These are phyloP conservation scores for Euphysa ruthae DNA, from an alignment of 30 jellyfish, hydroid and myxozoan genomes.

Conservation along the genomic window DNA sequence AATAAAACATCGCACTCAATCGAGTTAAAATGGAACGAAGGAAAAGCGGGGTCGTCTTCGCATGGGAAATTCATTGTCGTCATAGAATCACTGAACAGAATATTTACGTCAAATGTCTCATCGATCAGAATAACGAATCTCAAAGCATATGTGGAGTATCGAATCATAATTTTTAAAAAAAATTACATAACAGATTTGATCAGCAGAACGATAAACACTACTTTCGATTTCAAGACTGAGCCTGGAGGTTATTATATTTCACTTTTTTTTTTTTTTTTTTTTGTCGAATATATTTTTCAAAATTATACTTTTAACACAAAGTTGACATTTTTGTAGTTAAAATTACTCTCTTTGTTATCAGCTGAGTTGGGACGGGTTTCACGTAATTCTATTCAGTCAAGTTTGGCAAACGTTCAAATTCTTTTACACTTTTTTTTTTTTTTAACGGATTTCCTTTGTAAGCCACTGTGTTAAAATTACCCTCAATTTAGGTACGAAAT, in stretches of 20 bases:
- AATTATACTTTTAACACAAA: too few relatives aligned
- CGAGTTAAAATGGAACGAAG: not conserved
- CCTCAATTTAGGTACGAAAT: too few relatives aligned
- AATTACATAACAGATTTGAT: conserved; percentile 43
- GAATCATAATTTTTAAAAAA: conserved; percentile 3
- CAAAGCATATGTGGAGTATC: conserved; percentile 16
- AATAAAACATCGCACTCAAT: not conserved
- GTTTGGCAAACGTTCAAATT: too few relatives aligned
- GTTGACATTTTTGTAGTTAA: too few relatives aligned
- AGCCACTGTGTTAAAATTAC: too few relatives aligned
- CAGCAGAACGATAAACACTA: not conserved
- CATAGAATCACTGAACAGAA: not conserved
- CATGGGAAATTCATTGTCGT: not conserved
- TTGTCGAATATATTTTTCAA: too few relatives aligned
- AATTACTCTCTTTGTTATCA: too few relatives aligned
- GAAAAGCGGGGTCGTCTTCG: not conserved
- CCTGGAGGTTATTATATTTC: conserved; percentile 65
- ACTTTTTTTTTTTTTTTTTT: too few relatives aligned
- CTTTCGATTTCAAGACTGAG: conserved; percentile 18
- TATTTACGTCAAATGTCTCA: not conserved
- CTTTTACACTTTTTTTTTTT: too few relatives aligned
- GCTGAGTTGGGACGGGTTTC: too few relatives aligned
- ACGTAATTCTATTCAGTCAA: too few relatives aligned
- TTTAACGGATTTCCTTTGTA: too few relatives aligned
- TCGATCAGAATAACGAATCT: not conserved